Conservation (phyloP, 2,888 invertebrate genomes). For the Eupithecia abbreviata region DNA sequence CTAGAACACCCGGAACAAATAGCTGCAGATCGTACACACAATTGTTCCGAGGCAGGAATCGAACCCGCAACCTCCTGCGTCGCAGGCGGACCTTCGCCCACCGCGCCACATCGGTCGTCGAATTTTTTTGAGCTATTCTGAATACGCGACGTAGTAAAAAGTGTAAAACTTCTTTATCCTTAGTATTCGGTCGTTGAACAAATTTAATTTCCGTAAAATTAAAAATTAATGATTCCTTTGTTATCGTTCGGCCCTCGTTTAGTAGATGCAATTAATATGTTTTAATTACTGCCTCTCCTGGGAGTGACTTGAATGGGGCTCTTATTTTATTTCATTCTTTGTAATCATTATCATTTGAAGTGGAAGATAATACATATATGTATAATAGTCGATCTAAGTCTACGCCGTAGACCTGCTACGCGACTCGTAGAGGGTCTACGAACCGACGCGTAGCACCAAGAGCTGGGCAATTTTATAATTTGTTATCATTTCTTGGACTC, state of each 20-base stretch:
- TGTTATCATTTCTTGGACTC: neutral
- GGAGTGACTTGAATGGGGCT: conserved; percentile 25
- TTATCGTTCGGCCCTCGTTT: conserved; percentile 17
- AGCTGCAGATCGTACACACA: too few species aligned
- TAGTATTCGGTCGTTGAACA: neutral
- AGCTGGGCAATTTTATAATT: neutral
- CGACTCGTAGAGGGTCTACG: neutral
- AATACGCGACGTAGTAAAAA: neutral
- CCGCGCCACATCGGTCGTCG: too few species aligned
- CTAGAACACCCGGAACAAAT: too few species aligned
- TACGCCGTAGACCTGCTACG: neutral
- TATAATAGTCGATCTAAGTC: neutral
- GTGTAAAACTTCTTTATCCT: neutral
- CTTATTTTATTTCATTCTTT: conserved; percentile 8
- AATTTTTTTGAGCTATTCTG: neutral
- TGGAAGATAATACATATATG: too few species aligned
- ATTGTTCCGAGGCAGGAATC: too few species aligned
- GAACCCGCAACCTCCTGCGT: too few species aligned
- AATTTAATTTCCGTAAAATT: conserved; percentile 11
- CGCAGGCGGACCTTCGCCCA: too few species aligned
- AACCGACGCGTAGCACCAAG: neutral
- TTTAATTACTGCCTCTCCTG: conserved; percentile 28
- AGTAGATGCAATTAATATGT: conserved; percentile 29
- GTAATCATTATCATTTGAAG: neutral
- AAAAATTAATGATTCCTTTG: conserved; percentile 32